Evolutionary conservation across 2,888 invertebrate genomes (phyloP).

Genomic region (Bugulina stolonifera): DNA sequence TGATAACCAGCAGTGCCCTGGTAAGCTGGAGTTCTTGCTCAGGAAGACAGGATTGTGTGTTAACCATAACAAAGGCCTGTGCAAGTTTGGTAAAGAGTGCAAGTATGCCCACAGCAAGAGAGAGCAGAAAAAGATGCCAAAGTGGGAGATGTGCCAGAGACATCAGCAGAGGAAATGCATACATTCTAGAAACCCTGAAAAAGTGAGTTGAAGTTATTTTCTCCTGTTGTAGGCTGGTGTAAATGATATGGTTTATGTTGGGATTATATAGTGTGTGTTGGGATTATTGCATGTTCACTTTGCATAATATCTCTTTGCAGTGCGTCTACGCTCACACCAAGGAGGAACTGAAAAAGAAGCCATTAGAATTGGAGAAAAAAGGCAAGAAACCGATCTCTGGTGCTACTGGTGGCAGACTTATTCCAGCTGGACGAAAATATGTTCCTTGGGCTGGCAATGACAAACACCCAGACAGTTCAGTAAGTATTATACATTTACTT

Average conservation of each 20-base stretch:
- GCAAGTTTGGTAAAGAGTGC: constrained; percentile 14
- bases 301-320: neutral
- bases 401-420: constrained; percentile 9
- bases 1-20: constrained; percentile 12
- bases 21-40: constrained; percentile 13
- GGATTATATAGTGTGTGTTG: neutral
- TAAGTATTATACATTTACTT: constrained; percentile 3
- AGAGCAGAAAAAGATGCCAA: constrained; percentile 12
- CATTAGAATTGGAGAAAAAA: neutral
- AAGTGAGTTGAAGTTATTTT: neutral
- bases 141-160: constrained; percentile 11
- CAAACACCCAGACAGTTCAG: neutral
- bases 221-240: neutral
- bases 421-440: neutral
- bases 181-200: neutral
- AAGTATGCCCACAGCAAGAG: constrained; percentile 1
- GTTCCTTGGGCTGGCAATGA: constrained; percentile 15
- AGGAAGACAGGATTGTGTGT: neutral
- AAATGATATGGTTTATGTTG: neutral
- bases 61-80: constrained; percentile 6
- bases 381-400: neutral
- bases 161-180: neutral
- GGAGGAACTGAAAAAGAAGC: constrained; percentile 14
- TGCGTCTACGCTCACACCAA: constrained; percentile 19
- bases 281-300: neutral